These are phyloP conservation scores for Chiridota heheva DNA, from an alignment of 35 echinoderm and acorn worm species.

Conservation along the genomic window DNA sequence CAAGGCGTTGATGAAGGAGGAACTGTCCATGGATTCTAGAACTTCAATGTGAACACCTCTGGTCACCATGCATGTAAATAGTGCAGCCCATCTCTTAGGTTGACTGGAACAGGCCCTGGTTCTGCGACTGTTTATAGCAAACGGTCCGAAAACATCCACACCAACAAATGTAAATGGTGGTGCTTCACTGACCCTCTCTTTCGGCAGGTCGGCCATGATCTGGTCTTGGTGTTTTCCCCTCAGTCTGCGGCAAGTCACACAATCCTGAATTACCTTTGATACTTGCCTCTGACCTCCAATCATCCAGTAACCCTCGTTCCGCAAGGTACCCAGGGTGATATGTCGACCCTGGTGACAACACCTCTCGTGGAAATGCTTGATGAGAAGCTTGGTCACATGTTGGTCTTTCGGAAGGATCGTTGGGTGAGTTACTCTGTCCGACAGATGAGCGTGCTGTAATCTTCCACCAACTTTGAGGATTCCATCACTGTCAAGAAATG, in stretches of 20 bases:
- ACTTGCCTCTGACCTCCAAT: constrained; percentile 38
- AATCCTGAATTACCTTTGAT: constrained; percentile 17
- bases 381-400: constrained; percentile 41
- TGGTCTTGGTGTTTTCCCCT: constrained; percentile 19
- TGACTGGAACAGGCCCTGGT: constrained; percentile 38
- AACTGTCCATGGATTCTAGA: constrained; percentile 55
- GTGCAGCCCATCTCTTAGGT: constrained; percentile 60
- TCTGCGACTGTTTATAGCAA: constrained; percentile 25
- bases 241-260: constrained; percentile 32
- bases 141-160: constrained; percentile 65
- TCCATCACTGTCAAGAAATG: constrained; percentile 24
- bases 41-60: constrained; percentile 66
- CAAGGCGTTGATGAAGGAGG: constrained; percentile 62
- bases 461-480: constrained; percentile 56
- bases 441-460: constrained; percentile 32
- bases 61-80: constrained; percentile 59
- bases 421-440: constrained; percentile 34
- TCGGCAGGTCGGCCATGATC: constrained; percentile 52
- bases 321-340: constrained; percentile 30
- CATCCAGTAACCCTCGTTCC: constrained; percentile 55
- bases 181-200: constrained; percentile 55
- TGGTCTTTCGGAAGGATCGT: constrained; percentile 33
- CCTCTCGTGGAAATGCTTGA: constrained; percentile 22
- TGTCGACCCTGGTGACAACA: constrained; percentile 41
- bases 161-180: constrained; percentile 64